Evolutionary conservation across 53 echinoderm and acorn worm genomes (phyloP).

Genomic region (Luidia sarsii): DNA sequence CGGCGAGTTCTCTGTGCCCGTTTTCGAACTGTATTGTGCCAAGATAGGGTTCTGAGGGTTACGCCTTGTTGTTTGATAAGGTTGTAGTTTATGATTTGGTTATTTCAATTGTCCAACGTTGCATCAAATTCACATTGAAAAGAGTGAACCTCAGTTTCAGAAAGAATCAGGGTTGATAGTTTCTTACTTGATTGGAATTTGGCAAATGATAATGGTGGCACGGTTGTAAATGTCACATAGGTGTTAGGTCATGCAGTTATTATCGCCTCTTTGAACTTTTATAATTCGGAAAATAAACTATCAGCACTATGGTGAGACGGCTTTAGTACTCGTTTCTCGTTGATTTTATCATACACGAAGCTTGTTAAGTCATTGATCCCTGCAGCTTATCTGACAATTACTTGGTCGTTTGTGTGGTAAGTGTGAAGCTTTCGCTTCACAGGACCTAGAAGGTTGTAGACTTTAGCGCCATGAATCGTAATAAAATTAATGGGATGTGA

Average conservation of each 20-base stretch:
- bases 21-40: constrained; percentile 11
- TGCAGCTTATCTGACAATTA: not conserved
- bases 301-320: constrained; percentile 8
- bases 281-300: not conserved
- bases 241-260: not conserved
- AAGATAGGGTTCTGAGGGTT: not conserved
- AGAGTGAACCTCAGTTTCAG: not conserved
- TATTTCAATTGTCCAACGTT: not conserved
- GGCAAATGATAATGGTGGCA: not conserved
- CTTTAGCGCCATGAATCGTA: not conserved
- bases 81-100: constrained; percentile 5
- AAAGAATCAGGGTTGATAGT: not conserved
- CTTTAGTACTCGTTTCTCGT: not conserved
- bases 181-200: constrained; percentile 11
- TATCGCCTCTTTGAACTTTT: not conserved
- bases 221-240: not conserved
- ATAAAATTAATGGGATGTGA: constrained; percentile 7
- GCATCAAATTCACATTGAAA: not conserved
- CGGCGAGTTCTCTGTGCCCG: not conserved
- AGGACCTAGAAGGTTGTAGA: constrained; percentile 6
- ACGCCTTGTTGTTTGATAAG: not conserved
- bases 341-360: not conserved
- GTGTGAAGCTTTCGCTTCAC: not conserved
- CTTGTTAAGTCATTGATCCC: not conserved
- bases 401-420: not conserved